These are phyloP conservation scores for Meiosimyza decipiens DNA, from an alignment of 2,888 invertebrate genomes.

Conservation along the genomic window DNA sequence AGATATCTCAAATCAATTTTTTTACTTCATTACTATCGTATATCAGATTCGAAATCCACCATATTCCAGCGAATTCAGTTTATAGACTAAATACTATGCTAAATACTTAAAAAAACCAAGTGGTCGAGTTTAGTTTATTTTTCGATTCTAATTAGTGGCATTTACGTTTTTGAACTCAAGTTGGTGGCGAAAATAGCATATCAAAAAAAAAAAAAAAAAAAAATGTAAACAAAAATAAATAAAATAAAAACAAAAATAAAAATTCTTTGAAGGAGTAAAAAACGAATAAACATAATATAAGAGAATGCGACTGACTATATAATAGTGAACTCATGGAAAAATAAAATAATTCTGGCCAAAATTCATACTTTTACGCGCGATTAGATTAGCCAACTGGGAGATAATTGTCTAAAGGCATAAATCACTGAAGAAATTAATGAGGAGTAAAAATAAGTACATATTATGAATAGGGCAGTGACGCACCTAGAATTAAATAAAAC, in stretches of 20 bases:
- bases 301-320: no score
- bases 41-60: constrained; percentile 21
- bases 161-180: constrained; percentile 30
- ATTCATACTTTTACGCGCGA: no score
- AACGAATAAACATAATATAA: background rate
- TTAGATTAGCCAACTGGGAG: no score
- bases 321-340: no score
- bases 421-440: no score
- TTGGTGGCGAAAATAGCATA: constrained; percentile 25
- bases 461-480: no score
- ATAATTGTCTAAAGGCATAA: no score
- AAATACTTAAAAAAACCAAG: constrained; percentile 6
- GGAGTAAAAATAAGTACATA: no score
- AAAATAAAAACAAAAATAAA: background rate
- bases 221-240: constrained; percentile 3
- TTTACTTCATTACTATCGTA: background rate
- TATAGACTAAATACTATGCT: constrained; percentile 52
- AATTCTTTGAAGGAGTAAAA: constrained; percentile 16
- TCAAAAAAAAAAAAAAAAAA: background rate
- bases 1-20: background rate
- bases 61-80: constrained; percentile 53
- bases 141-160: constrained; percentile 49
- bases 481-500: no score
- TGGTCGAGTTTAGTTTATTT: constrained; percentile 13
- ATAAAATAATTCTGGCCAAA: no score